Conservation (phyloP, 2,113 vertebrate genomes). For the Syrmaticus mikado region DNA sequence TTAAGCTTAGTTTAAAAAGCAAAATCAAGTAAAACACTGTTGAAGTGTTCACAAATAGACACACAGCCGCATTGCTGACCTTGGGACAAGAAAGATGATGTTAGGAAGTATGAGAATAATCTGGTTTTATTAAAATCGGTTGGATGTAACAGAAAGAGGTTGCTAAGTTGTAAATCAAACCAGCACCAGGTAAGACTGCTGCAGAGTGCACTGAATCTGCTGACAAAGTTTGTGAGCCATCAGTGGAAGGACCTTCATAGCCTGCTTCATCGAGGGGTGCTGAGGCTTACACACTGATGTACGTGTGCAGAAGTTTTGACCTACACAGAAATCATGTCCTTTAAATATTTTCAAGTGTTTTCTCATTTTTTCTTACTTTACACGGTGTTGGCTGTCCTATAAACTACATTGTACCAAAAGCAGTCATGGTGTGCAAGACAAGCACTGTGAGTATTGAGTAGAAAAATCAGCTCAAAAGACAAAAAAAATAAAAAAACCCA, state of each 20-base stretch:
- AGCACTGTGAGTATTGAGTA: background rate
- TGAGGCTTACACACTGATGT: background rate
- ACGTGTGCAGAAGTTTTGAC: background rate
- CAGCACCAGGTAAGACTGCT: background rate
- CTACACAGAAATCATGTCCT: background rate
- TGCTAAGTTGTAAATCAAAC: background rate
- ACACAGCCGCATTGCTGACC: background rate
- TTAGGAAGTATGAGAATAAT: background rate
- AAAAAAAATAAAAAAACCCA: background rate
- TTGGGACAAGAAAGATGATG: background rate
- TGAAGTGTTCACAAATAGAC: background rate
- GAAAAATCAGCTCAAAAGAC: background rate
- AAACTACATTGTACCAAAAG: background rate
- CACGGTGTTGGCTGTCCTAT: background rate
- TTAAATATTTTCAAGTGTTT: background rate
- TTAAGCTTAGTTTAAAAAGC: conserved; percentile 21
- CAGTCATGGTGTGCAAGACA: background rate
- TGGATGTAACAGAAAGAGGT: background rate
- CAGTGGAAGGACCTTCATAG: background rate
- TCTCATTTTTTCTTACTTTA: background rate
- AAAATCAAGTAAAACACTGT: background rate
- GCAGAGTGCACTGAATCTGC: background rate
- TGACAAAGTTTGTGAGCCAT: background rate
- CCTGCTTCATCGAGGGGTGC: background rate
- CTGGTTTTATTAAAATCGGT: background rate